Conservation (phyloP, 2,888 invertebrate genomes). For the Scotopteryx bipunctaria region DNA sequence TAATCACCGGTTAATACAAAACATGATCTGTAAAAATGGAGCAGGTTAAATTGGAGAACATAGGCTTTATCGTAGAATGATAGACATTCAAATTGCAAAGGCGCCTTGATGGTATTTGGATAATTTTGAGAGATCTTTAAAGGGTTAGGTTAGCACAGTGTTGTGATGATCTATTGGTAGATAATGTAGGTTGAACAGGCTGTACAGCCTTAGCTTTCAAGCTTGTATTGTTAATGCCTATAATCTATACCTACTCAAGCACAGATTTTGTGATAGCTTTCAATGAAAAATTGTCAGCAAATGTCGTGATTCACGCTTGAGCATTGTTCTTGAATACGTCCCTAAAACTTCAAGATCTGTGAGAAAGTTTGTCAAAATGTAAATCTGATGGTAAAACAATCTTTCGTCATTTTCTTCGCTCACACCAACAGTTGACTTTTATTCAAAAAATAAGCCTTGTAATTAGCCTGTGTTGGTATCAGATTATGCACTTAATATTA, state of each 20-base stretch:
- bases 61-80: conserved; percentile 34
- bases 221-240: too few species aligned
- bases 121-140: conserved; percentile 5
- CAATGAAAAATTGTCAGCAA: too few species aligned
- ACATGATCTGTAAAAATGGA: too few species aligned
- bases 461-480: conserved; percentile 20
- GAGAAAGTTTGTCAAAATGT: too few species aligned
- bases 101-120: conserved; percentile 9
- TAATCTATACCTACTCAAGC: too few species aligned
- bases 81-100: conserved; percentile 48
- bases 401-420: too few species aligned
- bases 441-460: not conserved
- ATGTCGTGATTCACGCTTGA: too few species aligned
- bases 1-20: not conserved
- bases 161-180: not conserved
- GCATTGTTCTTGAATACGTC: too few species aligned
- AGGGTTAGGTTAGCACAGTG: conserved; percentile 4
- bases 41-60: not conserved
- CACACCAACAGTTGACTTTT: too few species aligned
- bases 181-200: not conserved
- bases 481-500: conserved; percentile 31
- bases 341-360: too few species aligned
- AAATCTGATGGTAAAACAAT: too few species aligned
- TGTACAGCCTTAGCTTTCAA: not conserved
- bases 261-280: too few species aligned